Evolutionary conservation across 2,888 invertebrate species (phyloP).

Genomic region (Chrysodeixis includens): DNA sequence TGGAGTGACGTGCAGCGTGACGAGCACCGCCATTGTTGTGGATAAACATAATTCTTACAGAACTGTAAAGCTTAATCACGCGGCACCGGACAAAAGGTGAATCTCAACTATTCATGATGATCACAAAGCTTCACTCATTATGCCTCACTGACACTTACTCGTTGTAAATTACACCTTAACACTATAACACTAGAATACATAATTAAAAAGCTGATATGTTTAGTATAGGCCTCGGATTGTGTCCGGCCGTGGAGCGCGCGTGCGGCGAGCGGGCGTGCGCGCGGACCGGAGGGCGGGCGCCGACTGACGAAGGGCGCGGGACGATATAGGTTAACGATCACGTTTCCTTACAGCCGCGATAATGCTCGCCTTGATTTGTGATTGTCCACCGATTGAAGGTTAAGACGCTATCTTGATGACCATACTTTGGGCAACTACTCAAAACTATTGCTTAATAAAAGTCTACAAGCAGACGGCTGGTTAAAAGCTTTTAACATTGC

Average conservation of each 20-base stretch:
- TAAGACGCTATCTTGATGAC: conserved; percentile 50
- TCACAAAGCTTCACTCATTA: conserved; percentile 58
- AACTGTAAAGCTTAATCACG: conserved; percentile 41
- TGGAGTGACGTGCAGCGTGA: background rate
- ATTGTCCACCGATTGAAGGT: conserved; percentile 55
- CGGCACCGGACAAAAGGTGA: conserved; percentile 34
- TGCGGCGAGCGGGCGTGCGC: conserved; percentile 68
- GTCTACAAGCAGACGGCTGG: background rate
- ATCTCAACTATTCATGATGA: conserved; percentile 29
- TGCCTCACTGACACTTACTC: conserved; percentile 52
- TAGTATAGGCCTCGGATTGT: conserved; percentile 74
- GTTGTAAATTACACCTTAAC: conserved; percentile 62
- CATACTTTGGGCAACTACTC: conserved; percentile 17
- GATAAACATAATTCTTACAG: conserved; percentile 20
- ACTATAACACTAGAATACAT: conserved; percentile 60
- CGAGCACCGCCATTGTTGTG: background rate
- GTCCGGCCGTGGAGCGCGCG: conserved; percentile 55
- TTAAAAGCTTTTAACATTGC: background rate
- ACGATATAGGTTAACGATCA: conserved; percentile 84
- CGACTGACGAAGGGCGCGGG: conserved; percentile 75
- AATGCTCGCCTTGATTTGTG: conserved; percentile 68
- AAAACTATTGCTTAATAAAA: background rate
- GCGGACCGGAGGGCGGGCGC: conserved; percentile 79
- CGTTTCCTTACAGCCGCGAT: conserved; percentile 69
- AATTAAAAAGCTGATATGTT: conserved; percentile 81